Conservation (phyloP, 2,888 invertebrate species). For the Bellardia bayeri region DNA sequence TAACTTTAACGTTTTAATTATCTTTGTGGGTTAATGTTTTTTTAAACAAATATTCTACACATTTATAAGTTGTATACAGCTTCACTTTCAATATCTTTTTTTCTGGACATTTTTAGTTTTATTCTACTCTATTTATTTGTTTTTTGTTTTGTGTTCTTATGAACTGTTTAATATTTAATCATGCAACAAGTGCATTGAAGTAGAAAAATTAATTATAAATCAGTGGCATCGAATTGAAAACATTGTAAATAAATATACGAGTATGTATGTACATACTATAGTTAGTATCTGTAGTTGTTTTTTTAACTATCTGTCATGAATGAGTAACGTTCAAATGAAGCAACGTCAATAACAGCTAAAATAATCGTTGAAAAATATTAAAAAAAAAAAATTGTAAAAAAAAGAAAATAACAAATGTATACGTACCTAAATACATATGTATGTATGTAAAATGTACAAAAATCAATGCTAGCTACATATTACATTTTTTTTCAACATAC, state of each 20-base stretch:
- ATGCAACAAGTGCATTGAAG: conserved; percentile 60
- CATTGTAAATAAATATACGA: conserved; percentile 1
- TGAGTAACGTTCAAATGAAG: neutral
- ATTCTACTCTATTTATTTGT: neutral
- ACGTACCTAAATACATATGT: too few species aligned
- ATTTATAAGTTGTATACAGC: neutral
- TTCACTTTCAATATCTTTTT: neutral
- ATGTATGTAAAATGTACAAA: too few species aligned
- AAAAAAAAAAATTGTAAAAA: too few species aligned
- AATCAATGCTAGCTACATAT: too few species aligned
- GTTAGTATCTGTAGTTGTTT: neutral
- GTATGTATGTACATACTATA: neutral
- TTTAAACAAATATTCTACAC: neutral
- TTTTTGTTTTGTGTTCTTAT: neutral
- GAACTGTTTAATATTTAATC: conserved; percentile 16
- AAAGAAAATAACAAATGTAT: too few species aligned
- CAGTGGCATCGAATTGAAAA: conserved; percentile 19
- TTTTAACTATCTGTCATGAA: neutral
- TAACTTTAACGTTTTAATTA: conserved; percentile 11
- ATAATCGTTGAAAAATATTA: neutral
- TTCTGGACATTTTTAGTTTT: neutral
- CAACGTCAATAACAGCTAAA: neutral
- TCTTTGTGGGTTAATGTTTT: conserved; percentile 9
- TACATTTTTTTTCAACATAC: neutral
- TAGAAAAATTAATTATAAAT: conserved; percentile 64